These are phyloP conservation scores for Mimumesa dahlbomi DNA, from an alignment of 2,888 invertebrate species.

Conservation along the genomic window DNA sequence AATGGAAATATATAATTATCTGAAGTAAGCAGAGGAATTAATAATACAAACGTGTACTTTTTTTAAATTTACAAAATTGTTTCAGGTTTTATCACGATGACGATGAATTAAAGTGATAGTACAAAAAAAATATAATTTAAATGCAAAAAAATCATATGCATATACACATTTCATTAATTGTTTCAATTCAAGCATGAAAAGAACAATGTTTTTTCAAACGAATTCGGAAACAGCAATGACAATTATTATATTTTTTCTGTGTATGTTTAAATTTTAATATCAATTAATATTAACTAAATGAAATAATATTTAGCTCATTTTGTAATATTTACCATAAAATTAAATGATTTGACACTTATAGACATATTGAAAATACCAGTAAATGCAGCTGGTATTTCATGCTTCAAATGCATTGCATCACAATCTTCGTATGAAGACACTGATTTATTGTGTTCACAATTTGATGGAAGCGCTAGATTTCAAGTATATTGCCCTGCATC, in stretches of 20 bases:
- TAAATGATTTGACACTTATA: constrained; percentile 17
- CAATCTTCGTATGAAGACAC: constrained; percentile 83
- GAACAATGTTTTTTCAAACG: neutral
- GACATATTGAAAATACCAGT: constrained; percentile 8
- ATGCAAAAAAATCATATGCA: neutral
- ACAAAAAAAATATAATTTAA: neutral
- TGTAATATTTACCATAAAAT: neutral
- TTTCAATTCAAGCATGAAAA: constrained; percentile 6
- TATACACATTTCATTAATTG: constrained; percentile 1
- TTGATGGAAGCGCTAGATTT: constrained; percentile 87
- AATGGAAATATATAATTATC: too few relatives aligned
- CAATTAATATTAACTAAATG: too few relatives aligned
- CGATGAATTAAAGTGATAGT: constrained; percentile 1
- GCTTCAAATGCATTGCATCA: constrained; percentile 88
- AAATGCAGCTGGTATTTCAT: constrained; percentile 82
- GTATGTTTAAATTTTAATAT: constrained; percentile 39
- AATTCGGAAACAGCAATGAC: constrained; percentile 5
- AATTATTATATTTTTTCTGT: constrained; percentile 21
- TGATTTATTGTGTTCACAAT: constrained; percentile 87
- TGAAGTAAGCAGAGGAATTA: too few relatives aligned
- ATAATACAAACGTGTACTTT: too few relatives aligned
- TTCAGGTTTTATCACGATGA: constrained; percentile 32
- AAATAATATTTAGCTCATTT: too few relatives aligned
- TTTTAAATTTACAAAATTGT: constrained; percentile 17
- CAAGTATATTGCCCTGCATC: constrained; percentile 90